Evolutionary conservation across 2,797 vertebrate species (phyloP), one percentile per base, ranked within the genome.

Genomic region (Danio jaintianensis): DNA sequence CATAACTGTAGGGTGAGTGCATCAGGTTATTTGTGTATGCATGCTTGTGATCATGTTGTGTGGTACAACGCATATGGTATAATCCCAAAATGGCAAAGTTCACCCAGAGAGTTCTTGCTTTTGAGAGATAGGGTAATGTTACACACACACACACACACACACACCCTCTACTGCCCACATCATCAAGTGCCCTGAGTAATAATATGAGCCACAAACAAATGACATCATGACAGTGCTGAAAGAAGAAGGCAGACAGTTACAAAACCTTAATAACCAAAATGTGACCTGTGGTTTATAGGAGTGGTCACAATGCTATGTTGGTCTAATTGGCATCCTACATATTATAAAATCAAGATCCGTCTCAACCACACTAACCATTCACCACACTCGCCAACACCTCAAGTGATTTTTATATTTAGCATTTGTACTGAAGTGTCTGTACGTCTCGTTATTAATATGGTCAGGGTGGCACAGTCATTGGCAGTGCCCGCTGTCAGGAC

Each of bases 391-490:
- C 1, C 15, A 47, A 4, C 7, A 36, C 16, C 20, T 59, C 15
- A 42, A 20, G 42, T 47, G 8, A 45, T 45, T 42, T 11, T 42
- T 13, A 42, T 64, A 9, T 42, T 48, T 52, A 9, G 3, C 36
- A 20, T 53, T 42, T 64, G 13, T 76, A 47, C 15, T 58, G 5
- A 45, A 66, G 15, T 56, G 22, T 45, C 42, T 73, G 12, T 56
- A 22, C 47, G 56, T 64, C 11, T 56, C 1, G 12, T 61, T 52
- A 8, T 50, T 53, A 15, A 53, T 72, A 56, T 47, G 16, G 22
- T 15, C 83, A 98, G 97, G 97, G 97, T 1, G 97, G 97, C 5
- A 98, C 97, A 0, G 96, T 98, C 62, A 98, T 99, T 7, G 97
- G 97, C 83, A 99, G 97, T 7, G 97, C 97, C 20, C 94, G 97